Evolutionary conservation across 2,797 vertebrate genomes (phyloP), one percentile per base, ranked within the genome.

Genomic region (Pseudochromis fuscus): DNA sequence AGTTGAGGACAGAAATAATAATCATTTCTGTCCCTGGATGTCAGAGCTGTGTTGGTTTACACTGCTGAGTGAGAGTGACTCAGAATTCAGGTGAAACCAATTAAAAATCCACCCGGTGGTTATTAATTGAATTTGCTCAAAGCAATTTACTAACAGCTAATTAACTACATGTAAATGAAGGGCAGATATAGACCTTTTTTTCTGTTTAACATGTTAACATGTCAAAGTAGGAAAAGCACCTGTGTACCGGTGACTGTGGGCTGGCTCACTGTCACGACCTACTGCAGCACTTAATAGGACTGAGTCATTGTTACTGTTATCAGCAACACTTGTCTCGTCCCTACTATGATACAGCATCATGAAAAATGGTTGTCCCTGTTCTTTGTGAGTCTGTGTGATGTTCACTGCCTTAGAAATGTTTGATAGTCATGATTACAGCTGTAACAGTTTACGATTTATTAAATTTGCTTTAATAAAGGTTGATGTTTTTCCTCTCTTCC

Each of bases 401-500:
- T 3, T n/a, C 13, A 4, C 27, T 8, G 13, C 6, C 15, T 27
- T 18, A 40, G 38, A n/a, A n/a, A 40, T 4, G 12, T 12, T 6
- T 25, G 21, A 19, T 10, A 21, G 27, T 16, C n/a, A 5, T 28
- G 16, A 38, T 38, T 13, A 38, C 13, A 16, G 37, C 4, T 38
- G 44, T 46, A 2, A 21, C 19, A 7, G 46, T 27, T 27, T 21
- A 5, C 8, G 30, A 30, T 45, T 23, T 2, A 23, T 21, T 21
- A 11, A n/a, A n/a, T 21, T 45, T 45, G 19, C 19, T 45, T 21
- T 45, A 8, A 19, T 45, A n/a, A n/a, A n/a, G n/a, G n/a, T n/a
- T n/a, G n/a, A n/a, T 5, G 13, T 15, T 25, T 65, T 7, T 6
- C 21, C 28, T 75, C 5, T 49, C 23, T 58, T 37, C 25, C 76